Evolutionary conservation across 2,888 invertebrate species (phyloP), one percentile per base, ranked within the genome.

Genomic region (Leptopterna dolabrata): DNA sequence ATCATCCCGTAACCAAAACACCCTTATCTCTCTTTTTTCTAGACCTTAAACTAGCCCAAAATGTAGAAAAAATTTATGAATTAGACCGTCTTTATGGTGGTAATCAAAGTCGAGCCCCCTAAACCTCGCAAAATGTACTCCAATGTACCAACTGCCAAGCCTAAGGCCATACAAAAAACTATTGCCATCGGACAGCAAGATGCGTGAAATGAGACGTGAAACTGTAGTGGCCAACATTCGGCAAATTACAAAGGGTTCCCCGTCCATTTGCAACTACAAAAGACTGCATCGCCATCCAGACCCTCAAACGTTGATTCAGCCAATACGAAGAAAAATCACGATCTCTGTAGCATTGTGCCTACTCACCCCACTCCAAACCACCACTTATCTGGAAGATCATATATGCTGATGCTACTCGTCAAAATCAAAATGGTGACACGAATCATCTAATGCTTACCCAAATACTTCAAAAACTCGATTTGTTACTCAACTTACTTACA

Each of bases 401-500:
- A 43, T 43, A 43, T 43, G 43, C 43, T 43, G 43, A 43, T 43
- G 43, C 43, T 9, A 43, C 43, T 43, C 43, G 43, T 43, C 43
- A 9, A 43, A 43, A 43, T 43, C 43, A 43, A 43, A 6, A 43
- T 30, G 16, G 19, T 76, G 76, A 24, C 4, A n/a, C 29, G 16
- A 24, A 36, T 29, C 76, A 76, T 6, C 16, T 16, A 29, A 36
- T 76, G n/a, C 45, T 80, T 14, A 16, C 45, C 80, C 80, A 80
- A 80, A 43, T 80, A 45, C 43, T 80, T 45, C 80, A 80, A 45
- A 82, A 82, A 82, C 51, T 82, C 9, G 51, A 82, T 82, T 82
- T 55, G 9, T 29, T 82, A 27, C 9, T 82, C 24, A 82, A 82
- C 19, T 19, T 82, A n/a, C 51, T 82, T n/a, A 55, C 82, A 9